These are phyloP conservation scores for Cataglyphis rosenhaueri DNA, from an alignment of 2,888 invertebrate species.

Conservation along the genomic window DNA sequence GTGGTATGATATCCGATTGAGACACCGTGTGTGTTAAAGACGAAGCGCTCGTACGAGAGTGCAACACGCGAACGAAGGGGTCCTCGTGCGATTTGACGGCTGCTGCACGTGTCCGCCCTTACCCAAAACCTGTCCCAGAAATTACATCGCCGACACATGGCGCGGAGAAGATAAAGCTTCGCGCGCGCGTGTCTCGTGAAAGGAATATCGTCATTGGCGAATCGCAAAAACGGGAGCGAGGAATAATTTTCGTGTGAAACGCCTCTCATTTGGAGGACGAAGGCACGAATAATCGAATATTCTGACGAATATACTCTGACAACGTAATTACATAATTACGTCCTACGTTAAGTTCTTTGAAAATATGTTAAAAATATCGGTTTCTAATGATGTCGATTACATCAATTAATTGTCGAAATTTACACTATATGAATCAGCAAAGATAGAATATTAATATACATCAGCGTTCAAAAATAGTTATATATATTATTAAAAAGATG, in stretches of 20 bases:
- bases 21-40: conserved; percentile 1
- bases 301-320: not conserved
- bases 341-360: not conserved
- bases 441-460: not conserved
- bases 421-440: not conserved
- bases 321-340: not conserved
- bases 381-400: not conserved
- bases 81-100: conserved; percentile 42
- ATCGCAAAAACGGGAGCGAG: conserved; percentile 72
- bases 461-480: not conserved
- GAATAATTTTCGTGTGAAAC: conserved; percentile 8
- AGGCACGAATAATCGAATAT: not conserved
- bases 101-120: conserved; percentile 73
- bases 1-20: not conserved
- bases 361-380: not conserved
- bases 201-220: conserved; percentile 71
- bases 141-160: conserved; percentile 75
- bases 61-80: conserved; percentile 17
- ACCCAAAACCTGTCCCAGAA: conserved; percentile 63
- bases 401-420: not conserved
- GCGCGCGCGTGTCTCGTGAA: conserved; percentile 73
- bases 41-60: conserved; percentile 30
- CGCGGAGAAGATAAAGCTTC: conserved; percentile 79
- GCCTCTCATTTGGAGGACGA: not conserved
- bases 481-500: not conserved